phyloP scores from a whole-genome alignment of 2,797 vertebrate species.

The Sebastes paucispinis region DNA sequence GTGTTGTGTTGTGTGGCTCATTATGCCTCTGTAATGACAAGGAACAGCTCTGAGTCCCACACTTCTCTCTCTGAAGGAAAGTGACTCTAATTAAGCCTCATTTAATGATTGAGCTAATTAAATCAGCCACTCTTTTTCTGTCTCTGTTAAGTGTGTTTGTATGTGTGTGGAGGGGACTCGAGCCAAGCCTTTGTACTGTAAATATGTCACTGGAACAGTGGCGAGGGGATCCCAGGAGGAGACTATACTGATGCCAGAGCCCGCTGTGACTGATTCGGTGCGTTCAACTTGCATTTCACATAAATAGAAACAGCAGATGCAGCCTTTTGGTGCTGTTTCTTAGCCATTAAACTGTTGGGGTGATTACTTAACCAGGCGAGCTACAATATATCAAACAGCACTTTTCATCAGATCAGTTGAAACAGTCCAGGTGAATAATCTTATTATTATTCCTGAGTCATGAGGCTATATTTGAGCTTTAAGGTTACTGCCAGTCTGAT shows the following conservation, averaged over 20 bases:
- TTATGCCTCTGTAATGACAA: constrained; percentile 79
- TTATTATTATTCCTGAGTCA: constrained; percentile 1
- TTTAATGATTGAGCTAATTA: constrained; percentile 83
- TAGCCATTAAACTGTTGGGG: constrained; percentile 1
- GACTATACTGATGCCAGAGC: constrained; percentile 17
- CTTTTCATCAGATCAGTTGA: neutral
- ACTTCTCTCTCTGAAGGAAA: constrained; percentile 76
- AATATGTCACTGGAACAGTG: constrained; percentile 68
- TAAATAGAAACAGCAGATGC: constrained; percentile 40
- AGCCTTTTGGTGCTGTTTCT: constrained; percentile 13
- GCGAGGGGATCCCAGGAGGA: constrained; percentile 37
- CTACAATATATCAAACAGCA: neutral
- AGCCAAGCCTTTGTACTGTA: constrained; percentile 74
- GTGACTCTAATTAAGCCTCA: constrained; percentile 82
- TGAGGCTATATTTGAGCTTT: constrained; percentile 1
- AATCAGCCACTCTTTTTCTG: constrained; percentile 73
- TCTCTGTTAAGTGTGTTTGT: constrained; percentile 62
- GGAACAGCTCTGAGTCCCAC: constrained; percentile 72
- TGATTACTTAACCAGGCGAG: constrained; percentile 11
- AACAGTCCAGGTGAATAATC: constrained; percentile 10
- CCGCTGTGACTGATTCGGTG: constrained; percentile 9
- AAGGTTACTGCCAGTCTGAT: constrained; percentile 22
- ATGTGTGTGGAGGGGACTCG: constrained; percentile 62
- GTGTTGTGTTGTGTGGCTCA: constrained; percentile 71
- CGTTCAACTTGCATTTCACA: constrained; percentile 28